Percentiles rank a stretch among this genome's conserved stretches.
phyloP scores from a whole-genome alignment of 1,140 invertebrate species.

The Drosophila asahinai region DNA sequence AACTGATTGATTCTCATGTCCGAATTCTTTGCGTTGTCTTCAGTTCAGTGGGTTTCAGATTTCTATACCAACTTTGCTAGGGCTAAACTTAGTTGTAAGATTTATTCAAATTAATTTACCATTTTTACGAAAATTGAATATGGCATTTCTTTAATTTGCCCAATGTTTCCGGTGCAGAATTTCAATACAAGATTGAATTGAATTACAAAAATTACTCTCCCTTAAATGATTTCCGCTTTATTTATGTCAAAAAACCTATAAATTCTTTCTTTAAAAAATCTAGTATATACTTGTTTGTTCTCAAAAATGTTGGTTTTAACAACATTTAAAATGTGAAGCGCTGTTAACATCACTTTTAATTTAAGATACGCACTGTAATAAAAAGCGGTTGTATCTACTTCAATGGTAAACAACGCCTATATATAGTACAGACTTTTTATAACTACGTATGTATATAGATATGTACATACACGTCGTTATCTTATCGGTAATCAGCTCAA shows the following conservation, averaged over 20 bases:
- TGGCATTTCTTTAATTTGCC: too few species aligned
- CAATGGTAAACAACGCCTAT: not conserved
- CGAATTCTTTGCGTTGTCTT: not conserved
- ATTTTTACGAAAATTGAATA: too few species aligned
- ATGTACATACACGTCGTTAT: conserved; percentile 7
- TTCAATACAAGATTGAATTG: not conserved
- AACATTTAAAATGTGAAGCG: not conserved
- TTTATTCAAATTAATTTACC: not conserved
- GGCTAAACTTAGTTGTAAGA: too few species aligned
- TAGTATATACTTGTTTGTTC: not conserved
- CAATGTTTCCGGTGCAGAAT: not conserved
- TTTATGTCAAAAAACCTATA: too few species aligned
- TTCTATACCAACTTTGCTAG: not conserved
- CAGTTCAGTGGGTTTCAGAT: not conserved
- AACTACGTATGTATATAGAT: too few species aligned
- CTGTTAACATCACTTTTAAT: conserved; percentile 2
- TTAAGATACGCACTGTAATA: not conserved
- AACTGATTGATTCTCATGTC: conserved; percentile 17
- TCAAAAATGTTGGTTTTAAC: conserved; percentile 1
- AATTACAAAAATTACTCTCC: conserved; percentile 5
- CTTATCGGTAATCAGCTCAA: conserved; percentile 20
- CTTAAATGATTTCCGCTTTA: too few species aligned
- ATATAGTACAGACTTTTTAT: not conserved
- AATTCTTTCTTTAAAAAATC: too few species aligned
- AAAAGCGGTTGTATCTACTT: not conserved